Evolutionary conservation across 2,888 invertebrate species (phyloP), one percentile per base, ranked within the genome.

Genomic region (Isoperla grammatica): DNA sequence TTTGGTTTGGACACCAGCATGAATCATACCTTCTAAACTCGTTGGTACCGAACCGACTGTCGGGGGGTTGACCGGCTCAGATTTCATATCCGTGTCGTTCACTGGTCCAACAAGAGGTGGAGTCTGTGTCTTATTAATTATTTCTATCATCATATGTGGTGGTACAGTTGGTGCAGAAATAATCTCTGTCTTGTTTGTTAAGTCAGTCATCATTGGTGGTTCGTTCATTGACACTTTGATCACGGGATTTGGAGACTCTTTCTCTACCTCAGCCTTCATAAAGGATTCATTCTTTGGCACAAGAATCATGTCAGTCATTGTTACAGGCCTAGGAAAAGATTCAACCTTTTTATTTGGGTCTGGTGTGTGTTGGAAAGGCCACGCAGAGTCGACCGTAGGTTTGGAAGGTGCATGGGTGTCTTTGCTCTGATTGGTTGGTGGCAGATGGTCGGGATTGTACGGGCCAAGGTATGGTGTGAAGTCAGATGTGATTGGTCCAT

Each of bases 381-480:
- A 29, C 5, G 29, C 5, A 29, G 8, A 6, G 29, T 29, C 5
- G 29, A n/a, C n/a, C n/a, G n/a, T n/a, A n/a, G n/a, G n/a, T n/a
- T n/a, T n/a, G n/a, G n/a, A n/a, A n/a, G n/a, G n/a, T n/a, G n/a
- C n/a, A n/a, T n/a, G n/a, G n/a, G n/a, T n/a, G n/a, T n/a, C n/a
- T 8, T 11, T 29, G 17, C 23, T 15, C 4, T 29, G 29, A 29
- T 29, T 29, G 29, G 20, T 8, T 45, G 42, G 35, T 3, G 55
- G 39, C 15, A n/a, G 13, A 49, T 58, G 57, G 54, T 62, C 56
- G 42, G 62, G 62, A 40, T 55, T 60, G 53, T 60, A 56, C 8
- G 62, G 61, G 12, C 60, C 60, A 11, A 59, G 61, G 55, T 61
- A 61, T 40, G 29, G n/a, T 49, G 56, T 35, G 53, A 29, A n/a